A percentile compares a stretch with the other conserved stretches of the same genome.
phyloP scores from a whole-genome alignment of 2,797 vertebrate species.

The Protosalanx chinensis region DNA sequence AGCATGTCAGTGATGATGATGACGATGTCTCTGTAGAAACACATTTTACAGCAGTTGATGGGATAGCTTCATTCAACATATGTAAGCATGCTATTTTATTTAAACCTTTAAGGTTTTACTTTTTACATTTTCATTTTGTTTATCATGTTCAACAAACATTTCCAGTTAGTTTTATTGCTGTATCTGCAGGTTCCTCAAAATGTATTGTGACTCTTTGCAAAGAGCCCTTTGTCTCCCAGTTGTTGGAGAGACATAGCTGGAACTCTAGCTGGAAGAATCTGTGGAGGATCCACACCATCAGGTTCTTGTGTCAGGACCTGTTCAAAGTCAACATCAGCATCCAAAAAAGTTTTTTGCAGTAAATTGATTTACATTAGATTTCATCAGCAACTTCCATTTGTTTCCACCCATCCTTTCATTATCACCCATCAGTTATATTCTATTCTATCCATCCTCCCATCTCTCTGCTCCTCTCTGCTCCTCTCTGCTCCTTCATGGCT shows the following conservation, averaged over 20 bases:
- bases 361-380: background rate
- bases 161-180: too few relatives aligned
- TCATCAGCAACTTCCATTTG: background rate
- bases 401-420: background rate
- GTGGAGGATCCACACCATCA: slow-evolving; percentile 6
- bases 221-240: fast-evolving
- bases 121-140: background rate
- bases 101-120: too few relatives aligned
- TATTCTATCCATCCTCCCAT: too few relatives aligned
- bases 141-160: background rate
- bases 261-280: background rate
- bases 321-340: fast-evolving
- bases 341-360: slow-evolving; percentile 4
- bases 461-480: background rate
- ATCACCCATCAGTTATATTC: too few relatives aligned
- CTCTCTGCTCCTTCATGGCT: background rate
- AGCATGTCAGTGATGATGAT: too few relatives aligned
- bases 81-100: too few relatives aligned
- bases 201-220: background rate
- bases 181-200: too few relatives aligned
- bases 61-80: too few relatives aligned
- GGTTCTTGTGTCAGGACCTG: background rate
- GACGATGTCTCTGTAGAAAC: too few relatives aligned
- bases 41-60: too few relatives aligned
- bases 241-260: background rate